A percentile compares a stretch with the other conserved stretches of the same genome.
phyloP scores from a whole-genome alignment of 2,888 invertebrate species.

The Branchellion lobata region DNA sequence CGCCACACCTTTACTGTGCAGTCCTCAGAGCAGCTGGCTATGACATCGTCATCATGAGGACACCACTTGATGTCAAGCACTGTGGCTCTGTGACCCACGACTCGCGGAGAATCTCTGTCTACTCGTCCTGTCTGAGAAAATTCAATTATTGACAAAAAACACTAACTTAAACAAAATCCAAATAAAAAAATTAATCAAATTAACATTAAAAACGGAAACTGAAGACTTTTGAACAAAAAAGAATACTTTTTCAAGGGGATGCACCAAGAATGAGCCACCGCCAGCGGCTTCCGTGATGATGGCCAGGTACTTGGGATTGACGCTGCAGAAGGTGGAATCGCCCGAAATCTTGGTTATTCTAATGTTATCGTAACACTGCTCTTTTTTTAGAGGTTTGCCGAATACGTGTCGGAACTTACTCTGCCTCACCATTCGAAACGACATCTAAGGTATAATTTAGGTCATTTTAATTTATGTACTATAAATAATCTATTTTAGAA shows the following conservation, averaged over 20 bases:
- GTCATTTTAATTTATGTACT: too few species aligned
- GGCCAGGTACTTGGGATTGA: slow-evolving; percentile 92
- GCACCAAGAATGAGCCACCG: slow-evolving; percentile 87
- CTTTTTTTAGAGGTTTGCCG: slow-evolving; percentile 83
- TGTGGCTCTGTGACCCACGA: slow-evolving; percentile 88
- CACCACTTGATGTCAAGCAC: slow-evolving; percentile 93
- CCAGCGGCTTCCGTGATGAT: slow-evolving; percentile 86
- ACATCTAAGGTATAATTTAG: too few species aligned
- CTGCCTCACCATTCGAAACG: slow-evolving; percentile 74
- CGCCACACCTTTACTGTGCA: slow-evolving; percentile 83
- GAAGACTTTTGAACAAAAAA: too few species aligned
- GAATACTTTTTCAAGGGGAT: slow-evolving; percentile 79
- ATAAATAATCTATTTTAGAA: too few species aligned
- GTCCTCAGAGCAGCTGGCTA: slow-evolving; percentile 91
- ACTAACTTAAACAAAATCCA: background rate
- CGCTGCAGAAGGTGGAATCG: slow-evolving; percentile 90
- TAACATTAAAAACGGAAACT: too few species aligned
- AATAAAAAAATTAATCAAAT: too few species aligned
- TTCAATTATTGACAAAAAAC: background rate
- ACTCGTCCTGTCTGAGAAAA: slow-evolving; percentile 72
- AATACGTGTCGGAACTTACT: slow-evolving; percentile 96
- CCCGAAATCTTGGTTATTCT: slow-evolving; percentile 89
- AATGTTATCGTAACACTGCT: slow-evolving; percentile 88
- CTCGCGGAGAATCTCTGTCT: slow-evolving; percentile 75
- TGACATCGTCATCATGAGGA: slow-evolving; percentile 93